Percentiles rank a stretch among this genome's conserved stretches.
These are phyloP conservation scores for Myotis brandtii DNA, from an alignment of 2,113 vertebrate species.

Conservation along the genomic window DNA sequence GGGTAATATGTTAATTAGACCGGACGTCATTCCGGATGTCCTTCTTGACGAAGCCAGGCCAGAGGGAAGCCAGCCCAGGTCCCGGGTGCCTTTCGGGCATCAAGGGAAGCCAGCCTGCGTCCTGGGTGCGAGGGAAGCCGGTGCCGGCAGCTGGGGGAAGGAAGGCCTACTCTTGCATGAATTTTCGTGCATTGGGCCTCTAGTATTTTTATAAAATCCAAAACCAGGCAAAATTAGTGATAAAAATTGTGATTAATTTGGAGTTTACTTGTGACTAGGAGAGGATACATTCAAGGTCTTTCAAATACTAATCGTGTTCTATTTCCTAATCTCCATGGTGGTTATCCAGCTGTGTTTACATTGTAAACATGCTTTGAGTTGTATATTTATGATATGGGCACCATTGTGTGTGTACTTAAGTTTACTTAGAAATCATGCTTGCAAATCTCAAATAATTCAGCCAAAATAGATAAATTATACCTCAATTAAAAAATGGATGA, in stretches of 20 bases:
- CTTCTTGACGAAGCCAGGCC: too few relatives aligned
- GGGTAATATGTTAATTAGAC: too few relatives aligned
- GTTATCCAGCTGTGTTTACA: not conserved
- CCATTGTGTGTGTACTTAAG: not conserved
- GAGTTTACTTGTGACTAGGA: not conserved
- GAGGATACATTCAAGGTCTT: not conserved
- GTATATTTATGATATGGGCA: not conserved
- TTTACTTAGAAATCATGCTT: conserved; percentile 40
- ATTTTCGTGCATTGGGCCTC: too few relatives aligned
- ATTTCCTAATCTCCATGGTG: not conserved
- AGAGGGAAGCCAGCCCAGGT: too few relatives aligned
- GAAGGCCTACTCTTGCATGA: too few relatives aligned
- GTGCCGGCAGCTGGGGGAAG: too few relatives aligned
- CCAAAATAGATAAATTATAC: not conserved
- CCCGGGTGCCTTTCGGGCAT: too few relatives aligned
- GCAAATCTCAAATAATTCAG: conserved; percentile 5
- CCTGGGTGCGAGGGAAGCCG: too few relatives aligned
- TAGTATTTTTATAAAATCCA: conserved; percentile 13
- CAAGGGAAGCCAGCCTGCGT: too few relatives aligned
- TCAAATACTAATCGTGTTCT: not conserved
- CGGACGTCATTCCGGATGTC: too few relatives aligned
- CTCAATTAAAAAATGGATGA: too few relatives aligned
- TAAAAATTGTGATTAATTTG: conserved; percentile 34
- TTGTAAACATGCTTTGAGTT: conserved; percentile 36
- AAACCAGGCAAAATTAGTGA: conserved; percentile 15